phyloP scores from a whole-genome alignment of 2,888 invertebrate genomes.

The Tethea ocularis region DNA sequence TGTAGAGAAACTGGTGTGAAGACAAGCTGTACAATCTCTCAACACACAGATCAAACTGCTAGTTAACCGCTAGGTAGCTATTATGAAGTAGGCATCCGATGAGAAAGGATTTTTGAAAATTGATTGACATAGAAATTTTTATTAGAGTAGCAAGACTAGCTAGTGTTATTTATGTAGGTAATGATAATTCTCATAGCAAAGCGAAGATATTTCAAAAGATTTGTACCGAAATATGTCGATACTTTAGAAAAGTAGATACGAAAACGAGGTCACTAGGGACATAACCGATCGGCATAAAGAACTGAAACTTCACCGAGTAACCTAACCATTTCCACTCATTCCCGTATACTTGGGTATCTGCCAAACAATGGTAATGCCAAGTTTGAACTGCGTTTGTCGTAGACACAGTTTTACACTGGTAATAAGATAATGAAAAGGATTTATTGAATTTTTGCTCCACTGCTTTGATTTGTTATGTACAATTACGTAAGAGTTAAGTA shows the following conservation, averaged over 20 bases:
- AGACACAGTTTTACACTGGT: neutral
- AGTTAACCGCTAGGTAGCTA: too few species aligned
- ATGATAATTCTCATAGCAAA: too few species aligned
- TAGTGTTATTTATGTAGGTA: too few species aligned
- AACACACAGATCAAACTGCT: too few species aligned
- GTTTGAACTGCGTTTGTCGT: conserved; percentile 1
- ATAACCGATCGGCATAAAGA: conserved; percentile 13
- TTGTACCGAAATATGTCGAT: neutral
- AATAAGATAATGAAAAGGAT: neutral
- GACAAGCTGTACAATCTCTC: too few species aligned
- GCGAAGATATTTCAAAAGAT: neutral
- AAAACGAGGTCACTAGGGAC: conserved; percentile 15
- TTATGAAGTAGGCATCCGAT: too few species aligned
- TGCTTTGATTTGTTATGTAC: too few species aligned
- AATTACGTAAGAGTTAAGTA: too few species aligned
- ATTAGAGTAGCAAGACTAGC: too few species aligned
- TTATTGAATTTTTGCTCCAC: neutral
- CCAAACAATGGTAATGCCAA: conserved; percentile 12
- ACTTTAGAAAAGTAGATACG: neutral
- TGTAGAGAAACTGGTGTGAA: neutral
- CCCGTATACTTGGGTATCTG: conserved; percentile 8
- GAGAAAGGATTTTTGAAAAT: too few species aligned
- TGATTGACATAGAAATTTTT: too few species aligned
- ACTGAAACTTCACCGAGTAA: conserved; percentile 2
- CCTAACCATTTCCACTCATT: conserved; percentile 11